Evolutionary conservation across 2,888 invertebrate species (phyloP).

Genomic region (Eucera pruinosa): DNA sequence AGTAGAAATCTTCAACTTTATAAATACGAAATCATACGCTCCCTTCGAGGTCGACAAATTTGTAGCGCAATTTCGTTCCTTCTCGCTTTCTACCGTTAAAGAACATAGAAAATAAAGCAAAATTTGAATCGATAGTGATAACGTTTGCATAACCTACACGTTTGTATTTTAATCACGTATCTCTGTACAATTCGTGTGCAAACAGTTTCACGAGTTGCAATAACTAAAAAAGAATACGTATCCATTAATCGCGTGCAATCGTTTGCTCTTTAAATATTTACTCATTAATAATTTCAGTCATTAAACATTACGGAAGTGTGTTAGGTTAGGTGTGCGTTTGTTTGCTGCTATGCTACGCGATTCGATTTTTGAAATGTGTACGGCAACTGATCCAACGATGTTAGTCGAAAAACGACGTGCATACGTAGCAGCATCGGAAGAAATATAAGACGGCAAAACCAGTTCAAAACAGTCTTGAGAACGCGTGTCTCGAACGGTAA

Average conservation of each 20-base stretch:
- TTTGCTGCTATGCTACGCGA: not conserved
- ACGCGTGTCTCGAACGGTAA: conserved; percentile 51
- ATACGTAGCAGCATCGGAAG: not conserved
- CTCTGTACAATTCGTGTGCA: not conserved
- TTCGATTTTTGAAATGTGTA: not conserved
- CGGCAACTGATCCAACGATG: not conserved
- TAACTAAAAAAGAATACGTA: not conserved
- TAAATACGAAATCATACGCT: not conserved
- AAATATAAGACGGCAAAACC: not conserved
- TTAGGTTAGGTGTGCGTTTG: not conserved
- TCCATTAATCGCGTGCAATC: not conserved
- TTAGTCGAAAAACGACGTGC: not conserved
- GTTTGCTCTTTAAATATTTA: not conserved
- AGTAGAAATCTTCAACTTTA: no score
- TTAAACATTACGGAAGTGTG: not conserved
- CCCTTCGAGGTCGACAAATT: not conserved
- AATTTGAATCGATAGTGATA: not conserved
- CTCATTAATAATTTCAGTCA: not conserved
- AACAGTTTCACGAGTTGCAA: not conserved
- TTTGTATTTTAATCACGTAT: not conserved
- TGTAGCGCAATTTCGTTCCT: not conserved
- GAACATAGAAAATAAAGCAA: not conserved
- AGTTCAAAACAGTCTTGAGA: conserved; percentile 3
- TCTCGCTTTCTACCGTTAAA: not conserved
- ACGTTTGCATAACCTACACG: conserved; percentile 23